Evolutionary conservation across 2,113 vertebrate species (phyloP).

Genomic region (Quiscalus mexicanus): DNA sequence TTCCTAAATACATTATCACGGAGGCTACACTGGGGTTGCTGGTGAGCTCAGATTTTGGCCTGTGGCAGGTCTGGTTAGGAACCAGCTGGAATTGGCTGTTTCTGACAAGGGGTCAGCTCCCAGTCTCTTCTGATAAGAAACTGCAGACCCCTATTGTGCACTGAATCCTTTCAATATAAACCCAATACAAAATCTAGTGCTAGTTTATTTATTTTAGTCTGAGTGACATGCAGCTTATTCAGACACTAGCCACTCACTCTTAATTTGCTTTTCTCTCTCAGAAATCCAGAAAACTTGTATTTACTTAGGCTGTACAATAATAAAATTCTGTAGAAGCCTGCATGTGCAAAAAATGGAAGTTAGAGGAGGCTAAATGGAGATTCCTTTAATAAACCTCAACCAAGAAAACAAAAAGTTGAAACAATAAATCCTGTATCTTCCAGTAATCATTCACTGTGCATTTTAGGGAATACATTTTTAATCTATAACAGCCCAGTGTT

Average conservation of each 20-base stretch:
- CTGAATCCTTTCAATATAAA: neutral
- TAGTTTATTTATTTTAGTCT: neutral
- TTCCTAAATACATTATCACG: neutral
- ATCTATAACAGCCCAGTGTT: neutral
- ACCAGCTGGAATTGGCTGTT: neutral
- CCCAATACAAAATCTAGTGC: neutral
- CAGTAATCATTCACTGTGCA: neutral
- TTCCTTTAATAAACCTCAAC: neutral
- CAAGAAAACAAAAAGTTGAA: neutral
- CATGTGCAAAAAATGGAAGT: neutral
- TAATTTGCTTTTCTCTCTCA: neutral
- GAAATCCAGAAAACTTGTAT: neutral
- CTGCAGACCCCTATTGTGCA: neutral
- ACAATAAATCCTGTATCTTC: neutral
- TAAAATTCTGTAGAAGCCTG: neutral
- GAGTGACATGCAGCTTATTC: neutral
- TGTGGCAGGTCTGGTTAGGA: neutral
- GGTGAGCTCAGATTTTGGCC: neutral
- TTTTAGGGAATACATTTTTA: neutral
- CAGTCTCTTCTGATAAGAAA: neutral
- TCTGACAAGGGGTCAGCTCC: neutral
- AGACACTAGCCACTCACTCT: neutral
- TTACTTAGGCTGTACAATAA: neutral
- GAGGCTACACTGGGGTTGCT: neutral
- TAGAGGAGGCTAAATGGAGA: neutral